phyloP scores from a whole-genome alignment of 2,113 vertebrate genomes.

The Antigone vipio region DNA sequence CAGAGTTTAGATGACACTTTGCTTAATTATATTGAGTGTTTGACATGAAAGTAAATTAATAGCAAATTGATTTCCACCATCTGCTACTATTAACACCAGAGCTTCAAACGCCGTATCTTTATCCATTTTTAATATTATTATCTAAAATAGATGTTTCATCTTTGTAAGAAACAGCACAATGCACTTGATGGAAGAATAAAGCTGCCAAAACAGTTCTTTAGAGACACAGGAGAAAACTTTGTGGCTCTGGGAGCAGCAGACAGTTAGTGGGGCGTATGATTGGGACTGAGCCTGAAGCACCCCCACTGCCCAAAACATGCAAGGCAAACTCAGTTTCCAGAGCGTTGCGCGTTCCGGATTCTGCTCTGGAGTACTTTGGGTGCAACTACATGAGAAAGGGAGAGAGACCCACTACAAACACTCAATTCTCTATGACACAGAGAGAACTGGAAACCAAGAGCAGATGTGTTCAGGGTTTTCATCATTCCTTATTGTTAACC shows the following conservation, averaged over 20 bases:
- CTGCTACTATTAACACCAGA: slow-evolving; percentile 1
- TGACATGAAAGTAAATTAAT: slow-evolving; percentile 63
- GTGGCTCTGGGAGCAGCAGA: neutral
- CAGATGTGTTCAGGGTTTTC: neutral
- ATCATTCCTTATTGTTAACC: neutral
- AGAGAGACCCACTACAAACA: neutral
- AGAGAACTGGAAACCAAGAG: neutral
- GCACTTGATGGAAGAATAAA: neutral
- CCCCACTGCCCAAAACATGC: neutral
- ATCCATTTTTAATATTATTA: neutral
- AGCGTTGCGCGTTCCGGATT: accelerated
- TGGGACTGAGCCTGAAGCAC: neutral
- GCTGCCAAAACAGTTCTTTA: neutral
- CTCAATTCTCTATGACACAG: neutral
- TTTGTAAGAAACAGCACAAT: neutral
- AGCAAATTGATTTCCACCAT: slow-evolving; percentile 53
- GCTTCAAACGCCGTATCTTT: neutral
- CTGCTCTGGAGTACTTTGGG: neutral
- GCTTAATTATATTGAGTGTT: slow-evolving; percentile 59
- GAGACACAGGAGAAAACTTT: neutral
- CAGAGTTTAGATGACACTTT: slow-evolving; percentile 61
- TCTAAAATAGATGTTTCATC: neutral
- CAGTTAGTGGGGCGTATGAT: neutral
- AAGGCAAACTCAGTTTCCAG: neutral
- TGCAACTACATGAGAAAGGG: neutral